These are phyloP conservation scores for Apogon hyalosoma DNA, from an alignment of 2,797 vertebrate genomes.

Conservation along the genomic window DNA sequence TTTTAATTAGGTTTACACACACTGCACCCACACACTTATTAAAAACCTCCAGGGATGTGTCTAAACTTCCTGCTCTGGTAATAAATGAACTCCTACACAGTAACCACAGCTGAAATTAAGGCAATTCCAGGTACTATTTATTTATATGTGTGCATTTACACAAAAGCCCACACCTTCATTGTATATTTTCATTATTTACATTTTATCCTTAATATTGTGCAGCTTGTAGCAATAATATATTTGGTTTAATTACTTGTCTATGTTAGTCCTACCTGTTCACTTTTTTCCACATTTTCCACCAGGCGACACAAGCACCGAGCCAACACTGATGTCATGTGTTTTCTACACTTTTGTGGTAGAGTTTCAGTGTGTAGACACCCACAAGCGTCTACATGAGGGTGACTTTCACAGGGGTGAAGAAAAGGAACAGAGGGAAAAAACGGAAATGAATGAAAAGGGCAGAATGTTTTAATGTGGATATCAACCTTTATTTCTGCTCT, in stretches of 20 bases:
- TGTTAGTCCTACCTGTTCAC: constrained; percentile 32
- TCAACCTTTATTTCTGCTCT: too few species aligned
- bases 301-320: constrained; percentile 19
- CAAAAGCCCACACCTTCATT: background rate
- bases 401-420: constrained; percentile 8
- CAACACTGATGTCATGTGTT: constrained; percentile 20
- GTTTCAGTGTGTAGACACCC: background rate
- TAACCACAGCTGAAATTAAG: too few species aligned
- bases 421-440: constrained; percentile 3
- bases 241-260: too few species aligned
- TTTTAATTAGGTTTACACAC: constrained; percentile 40
- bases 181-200: too few species aligned
- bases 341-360: background rate
- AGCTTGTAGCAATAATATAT: too few species aligned
- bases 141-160: background rate
- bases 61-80: constrained; percentile 48
- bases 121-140: background rate
- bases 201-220: too few species aligned
- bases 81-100: constrained; percentile 55
- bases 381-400: constrained; percentile 31
- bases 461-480: too few species aligned
- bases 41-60: constrained; percentile 39
- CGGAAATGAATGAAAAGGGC: constrained; percentile 15
- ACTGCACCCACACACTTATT: constrained; percentile 46
- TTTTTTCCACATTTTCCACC: constrained; percentile 3